A percentile compares a stretch with the other conserved stretches of the same genome.
Conservation (phyloP, 2,888 invertebrate genomes). For the Chrysotoxum bicinctum region DNA sequence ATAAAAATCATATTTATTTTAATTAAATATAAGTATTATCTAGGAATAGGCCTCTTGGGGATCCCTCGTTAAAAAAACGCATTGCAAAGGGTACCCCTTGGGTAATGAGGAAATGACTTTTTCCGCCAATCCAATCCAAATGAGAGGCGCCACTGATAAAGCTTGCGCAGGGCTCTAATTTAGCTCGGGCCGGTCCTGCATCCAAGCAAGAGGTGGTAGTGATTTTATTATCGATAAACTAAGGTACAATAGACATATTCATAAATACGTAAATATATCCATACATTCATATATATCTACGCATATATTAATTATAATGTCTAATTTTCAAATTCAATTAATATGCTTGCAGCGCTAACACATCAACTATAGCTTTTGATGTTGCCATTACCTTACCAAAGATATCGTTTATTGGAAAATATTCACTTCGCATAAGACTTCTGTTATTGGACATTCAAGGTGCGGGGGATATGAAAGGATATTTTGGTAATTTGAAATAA, state of each 20-base stretch:
- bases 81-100: too few relatives aligned
- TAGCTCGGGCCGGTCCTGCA: too few relatives aligned
- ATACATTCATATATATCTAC: too few relatives aligned
- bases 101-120: too few relatives aligned
- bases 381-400: slow-evolving; percentile 79
- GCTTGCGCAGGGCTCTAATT: too few relatives aligned
- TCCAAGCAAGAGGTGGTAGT: slow-evolving; percentile 80
- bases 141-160: too few relatives aligned
- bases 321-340: not conserved
- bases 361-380: slow-evolving; percentile 79
- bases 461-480: slow-evolving; percentile 79
- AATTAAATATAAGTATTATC: too few relatives aligned
- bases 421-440: slow-evolving; percentile 79
- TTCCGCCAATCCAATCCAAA: too few relatives aligned
- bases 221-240: slow-evolving; percentile 80
- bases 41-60: too few relatives aligned
- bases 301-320: not conserved
- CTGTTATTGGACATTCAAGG: slow-evolving; percentile 80
- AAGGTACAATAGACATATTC: slow-evolving; percentile 73
- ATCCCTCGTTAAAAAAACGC: too few relatives aligned
- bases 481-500: slow-evolving; percentile 75
- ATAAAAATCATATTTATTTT: too few relatives aligned
- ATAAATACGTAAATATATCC: too few relatives aligned
- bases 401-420: slow-evolving; percentile 80
- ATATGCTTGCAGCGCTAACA: slow-evolving; percentile 80